These are phyloP conservation scores for Apodemus agrarius DNA, from an alignment of 2,797 vertebrate species.

Conservation along the genomic window DNA sequence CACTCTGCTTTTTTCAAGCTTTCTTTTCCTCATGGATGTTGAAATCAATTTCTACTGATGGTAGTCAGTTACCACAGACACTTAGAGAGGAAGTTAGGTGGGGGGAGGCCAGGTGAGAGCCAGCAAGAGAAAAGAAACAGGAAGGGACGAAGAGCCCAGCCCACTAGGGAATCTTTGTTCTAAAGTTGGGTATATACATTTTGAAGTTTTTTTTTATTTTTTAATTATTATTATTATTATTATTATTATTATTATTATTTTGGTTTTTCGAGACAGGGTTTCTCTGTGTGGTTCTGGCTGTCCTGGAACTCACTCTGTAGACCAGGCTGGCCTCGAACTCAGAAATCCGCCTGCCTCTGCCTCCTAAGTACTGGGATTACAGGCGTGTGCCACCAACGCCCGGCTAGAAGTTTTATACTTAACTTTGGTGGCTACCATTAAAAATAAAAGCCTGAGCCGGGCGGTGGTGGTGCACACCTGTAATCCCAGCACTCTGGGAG, in stretches of 20 bases:
- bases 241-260: too few relatives aligned
- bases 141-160: neutral
- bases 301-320: too few relatives aligned
- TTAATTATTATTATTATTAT: too few relatives aligned
- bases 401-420: constrained; percentile 7
- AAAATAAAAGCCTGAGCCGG: neutral
- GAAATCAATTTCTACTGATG: constrained; percentile 27
- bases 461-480: too few relatives aligned
- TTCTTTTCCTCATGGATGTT: constrained; percentile 47
- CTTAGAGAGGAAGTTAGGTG: neutral
- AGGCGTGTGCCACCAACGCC: too few relatives aligned
- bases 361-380: too few relatives aligned
- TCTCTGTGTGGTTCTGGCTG: too few relatives aligned
- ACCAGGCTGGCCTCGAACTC: too few relatives aligned
- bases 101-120: neutral
- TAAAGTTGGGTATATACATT: constrained; percentile 1
- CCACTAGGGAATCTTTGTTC: neutral
- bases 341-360: too few relatives aligned
- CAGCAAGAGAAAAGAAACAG: neutral
- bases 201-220: too few relatives aligned
- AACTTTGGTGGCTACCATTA: neutral
- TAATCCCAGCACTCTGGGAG: too few relatives aligned
- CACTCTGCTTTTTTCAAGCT: neutral
- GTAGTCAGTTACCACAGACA: neutral
- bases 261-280: too few relatives aligned